These are phyloP conservation scores for Tragelaphus eurycerus DNA, from an alignment of 2,797 vertebrate species.

Conservation along the genomic window DNA sequence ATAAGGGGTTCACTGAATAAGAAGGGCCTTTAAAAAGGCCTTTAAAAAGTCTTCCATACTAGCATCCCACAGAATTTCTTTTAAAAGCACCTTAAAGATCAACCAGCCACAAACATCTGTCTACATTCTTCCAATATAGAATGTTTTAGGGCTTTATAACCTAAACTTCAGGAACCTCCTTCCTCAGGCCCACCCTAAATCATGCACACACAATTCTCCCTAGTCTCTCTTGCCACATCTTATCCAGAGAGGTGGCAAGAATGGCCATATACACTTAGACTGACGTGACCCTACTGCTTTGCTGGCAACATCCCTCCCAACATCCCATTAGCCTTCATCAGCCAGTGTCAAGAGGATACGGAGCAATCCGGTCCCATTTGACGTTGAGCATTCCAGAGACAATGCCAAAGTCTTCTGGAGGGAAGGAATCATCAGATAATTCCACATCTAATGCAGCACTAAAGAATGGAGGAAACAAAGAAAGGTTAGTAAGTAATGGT, in stretches of 20 bases:
- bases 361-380: conserved; percentile 98
- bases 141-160: background rate
- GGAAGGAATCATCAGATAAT: conserved; percentile 95
- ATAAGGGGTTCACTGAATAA: background rate
- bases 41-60: background rate
- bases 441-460: conserved; percentile 97
- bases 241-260: background rate
- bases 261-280: background rate
- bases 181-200: background rate
- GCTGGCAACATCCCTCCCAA: background rate
- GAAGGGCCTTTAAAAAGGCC: background rate
- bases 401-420: conserved; percentile 96
- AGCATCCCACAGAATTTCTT: background rate
- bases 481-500: background rate
- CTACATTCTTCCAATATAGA: no score
- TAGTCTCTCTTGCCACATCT: background rate
- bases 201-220: background rate
- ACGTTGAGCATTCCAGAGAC: conserved; percentile 97
- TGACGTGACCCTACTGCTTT: background rate
- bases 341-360: conserved; percentile 89
- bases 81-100: background rate
- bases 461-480: background rate
- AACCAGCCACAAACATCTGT: background rate
- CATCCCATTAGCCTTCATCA: background rate
- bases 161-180: background rate